Base-by-base conservation (phyloP, 1,140 invertebrate species). In the Heliothis virescens region DNA sequence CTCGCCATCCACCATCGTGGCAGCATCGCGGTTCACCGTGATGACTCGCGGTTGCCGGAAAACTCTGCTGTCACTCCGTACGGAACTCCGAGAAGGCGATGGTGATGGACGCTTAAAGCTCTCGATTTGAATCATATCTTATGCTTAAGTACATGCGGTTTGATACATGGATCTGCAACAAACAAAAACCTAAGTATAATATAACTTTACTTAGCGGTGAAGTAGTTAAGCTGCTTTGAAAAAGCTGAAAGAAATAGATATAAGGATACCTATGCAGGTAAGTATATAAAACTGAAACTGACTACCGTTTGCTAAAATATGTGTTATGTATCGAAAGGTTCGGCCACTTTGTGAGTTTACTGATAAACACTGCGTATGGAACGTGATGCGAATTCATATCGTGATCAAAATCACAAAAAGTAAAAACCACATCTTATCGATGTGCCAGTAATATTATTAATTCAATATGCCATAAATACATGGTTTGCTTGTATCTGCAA, bases 1-100 rank as follows among this genome's bases (percentile, higher is more conserved):
- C 78, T 92, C 91, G 29, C 87, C 89, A 26, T 95, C 94, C 83
- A 95, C 94, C 94, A 95, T 95, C 12, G 95, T 95, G 57, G 95
- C 88, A 2, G 92, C 95, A 85, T 95, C 95, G 2, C 95, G 89
- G 75, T 95, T 95, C 10, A 95, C 95, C 65, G 91, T 91, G 76
- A 95, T 95, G 48, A 95, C 93, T 34, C 93, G 92, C 26, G 95
- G 95, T 67, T 93, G 91, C 47, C 93, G 89, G 59, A 92, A 87
- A 12, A 91, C 85, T 21, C 89, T 82, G 65, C 92, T 94, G 67
- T 92, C 91, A 78, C 93, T 94, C 9, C 93, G 88, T 73, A 94
- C 88, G 55, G 93, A 94, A 78, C 91, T 93, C 67, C 93, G 86
- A 13, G 93, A 94, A 12, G 93, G 93, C 50, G 92, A 93, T 13